Conservation (phyloP, 2,113 vertebrate genomes). For the Mormyrus iriodes region DNA sequence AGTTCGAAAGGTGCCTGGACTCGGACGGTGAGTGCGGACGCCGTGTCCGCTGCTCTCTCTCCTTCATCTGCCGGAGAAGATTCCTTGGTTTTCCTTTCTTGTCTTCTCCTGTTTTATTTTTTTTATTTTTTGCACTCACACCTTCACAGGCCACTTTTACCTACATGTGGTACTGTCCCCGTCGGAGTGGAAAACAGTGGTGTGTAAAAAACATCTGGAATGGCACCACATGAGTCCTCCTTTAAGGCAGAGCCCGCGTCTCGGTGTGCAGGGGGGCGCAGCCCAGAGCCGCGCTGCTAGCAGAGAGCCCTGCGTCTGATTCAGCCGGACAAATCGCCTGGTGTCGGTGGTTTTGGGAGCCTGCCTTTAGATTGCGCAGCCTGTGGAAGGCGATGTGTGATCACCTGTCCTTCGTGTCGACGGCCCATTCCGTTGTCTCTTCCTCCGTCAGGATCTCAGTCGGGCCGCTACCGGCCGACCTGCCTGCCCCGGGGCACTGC, state of each 20-base stretch:
- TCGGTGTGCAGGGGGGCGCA: not conserved
- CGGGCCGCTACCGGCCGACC: not conserved
- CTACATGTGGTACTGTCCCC: not conserved
- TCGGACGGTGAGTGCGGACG: slow-evolving; percentile 73
- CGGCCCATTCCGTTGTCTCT: not conserved
- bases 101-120: not conserved
- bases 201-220: not conserved
- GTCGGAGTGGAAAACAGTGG: not conserved
- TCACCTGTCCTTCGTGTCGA: not conserved
- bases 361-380: not conserved
- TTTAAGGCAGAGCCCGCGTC: not conserved
- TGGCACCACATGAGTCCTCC: not conserved
- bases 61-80: not conserved
- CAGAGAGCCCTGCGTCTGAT: not conserved
- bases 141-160: not conserved
- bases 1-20: slow-evolving; percentile 95
- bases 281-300: not conserved
- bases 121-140: not conserved
- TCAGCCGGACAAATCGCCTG: not conserved
- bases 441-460: not conserved
- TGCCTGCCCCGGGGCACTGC: not conserved
- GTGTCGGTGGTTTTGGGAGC: not conserved
- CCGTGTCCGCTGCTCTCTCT: not conserved
- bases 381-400: not conserved
- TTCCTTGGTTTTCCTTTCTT: not conserved